phyloP scores from a whole-genome alignment of 2,888 invertebrate species.

The Scrobipalpa costella region DNA sequence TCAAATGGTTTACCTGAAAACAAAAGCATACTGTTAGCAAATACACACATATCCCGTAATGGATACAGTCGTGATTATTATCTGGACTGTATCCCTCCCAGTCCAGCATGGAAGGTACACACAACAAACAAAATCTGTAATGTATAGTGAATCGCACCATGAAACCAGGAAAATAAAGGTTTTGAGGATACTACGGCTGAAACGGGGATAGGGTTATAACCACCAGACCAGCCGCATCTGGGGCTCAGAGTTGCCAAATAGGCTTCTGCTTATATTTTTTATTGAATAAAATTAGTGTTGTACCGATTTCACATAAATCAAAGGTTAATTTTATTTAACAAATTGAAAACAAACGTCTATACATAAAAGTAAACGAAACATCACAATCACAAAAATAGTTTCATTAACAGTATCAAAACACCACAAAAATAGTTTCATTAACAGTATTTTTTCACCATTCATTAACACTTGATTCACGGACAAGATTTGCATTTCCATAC shows the following conservation, averaged over 20 bases:
- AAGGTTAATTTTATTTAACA: no score
- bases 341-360: no score
- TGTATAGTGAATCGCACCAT: neutral
- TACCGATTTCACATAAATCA: no score
- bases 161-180: no score
- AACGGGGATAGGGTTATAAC: neutral
- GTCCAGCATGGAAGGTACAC: no score
- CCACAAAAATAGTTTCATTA: conserved; percentile 10
- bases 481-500: neutral
- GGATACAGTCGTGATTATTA: no score
- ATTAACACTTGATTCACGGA: neutral
- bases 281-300: no score
- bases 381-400: no score
- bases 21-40: no score
- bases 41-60: no score
- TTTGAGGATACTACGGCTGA: neutral
- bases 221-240: neutral
- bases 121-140: neutral
- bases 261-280: neutral
- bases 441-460: neutral
- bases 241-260: conserved; percentile 9
- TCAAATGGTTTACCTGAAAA: no score
- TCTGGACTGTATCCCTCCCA: no score
- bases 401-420: neutral
- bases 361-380: neutral